Evolutionary conservation across 2,888 invertebrate species (phyloP).

Genomic region (Andrena flavipes): DNA sequence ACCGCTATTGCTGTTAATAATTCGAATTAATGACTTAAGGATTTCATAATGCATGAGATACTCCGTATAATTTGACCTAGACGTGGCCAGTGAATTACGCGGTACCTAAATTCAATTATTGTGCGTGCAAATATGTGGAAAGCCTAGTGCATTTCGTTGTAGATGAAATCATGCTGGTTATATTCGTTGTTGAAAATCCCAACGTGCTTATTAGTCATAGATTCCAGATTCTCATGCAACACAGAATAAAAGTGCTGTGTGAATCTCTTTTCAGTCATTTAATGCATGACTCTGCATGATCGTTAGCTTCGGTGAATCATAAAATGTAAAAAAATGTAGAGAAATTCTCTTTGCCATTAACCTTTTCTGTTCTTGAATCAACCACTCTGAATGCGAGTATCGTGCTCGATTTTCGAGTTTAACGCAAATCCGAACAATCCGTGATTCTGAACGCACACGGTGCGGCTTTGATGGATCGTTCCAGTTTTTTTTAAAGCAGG

Average conservation of each 20-base stretch:
- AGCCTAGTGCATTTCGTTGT: too few species aligned
- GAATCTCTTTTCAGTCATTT: neutral
- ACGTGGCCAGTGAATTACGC: neutral
- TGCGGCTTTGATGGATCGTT: conserved; percentile 39
- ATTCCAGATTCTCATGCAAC: neutral
- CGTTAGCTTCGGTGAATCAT: neutral
- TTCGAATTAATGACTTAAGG: neutral
- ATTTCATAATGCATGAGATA: neutral
- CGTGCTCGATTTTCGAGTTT: conserved; percentile 2
- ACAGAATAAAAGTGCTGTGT: neutral
- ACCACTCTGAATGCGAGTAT: neutral
- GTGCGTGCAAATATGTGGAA: too few species aligned
- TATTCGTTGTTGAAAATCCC: too few species aligned
- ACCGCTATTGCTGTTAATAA: neutral
- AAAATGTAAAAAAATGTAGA: neutral
- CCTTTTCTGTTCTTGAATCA: neutral
- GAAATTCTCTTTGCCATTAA: too few species aligned
- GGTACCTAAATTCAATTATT: neutral
- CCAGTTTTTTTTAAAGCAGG: conserved; percentile 9
- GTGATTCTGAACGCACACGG: neutral
- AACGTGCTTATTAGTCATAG: neutral
- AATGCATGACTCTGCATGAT: neutral
- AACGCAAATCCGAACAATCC: neutral
- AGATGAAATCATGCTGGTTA: too few species aligned
- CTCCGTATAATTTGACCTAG: neutral